Conservation (phyloP, 2,888 invertebrate genomes). For the Leucoptera coffeella region DNA sequence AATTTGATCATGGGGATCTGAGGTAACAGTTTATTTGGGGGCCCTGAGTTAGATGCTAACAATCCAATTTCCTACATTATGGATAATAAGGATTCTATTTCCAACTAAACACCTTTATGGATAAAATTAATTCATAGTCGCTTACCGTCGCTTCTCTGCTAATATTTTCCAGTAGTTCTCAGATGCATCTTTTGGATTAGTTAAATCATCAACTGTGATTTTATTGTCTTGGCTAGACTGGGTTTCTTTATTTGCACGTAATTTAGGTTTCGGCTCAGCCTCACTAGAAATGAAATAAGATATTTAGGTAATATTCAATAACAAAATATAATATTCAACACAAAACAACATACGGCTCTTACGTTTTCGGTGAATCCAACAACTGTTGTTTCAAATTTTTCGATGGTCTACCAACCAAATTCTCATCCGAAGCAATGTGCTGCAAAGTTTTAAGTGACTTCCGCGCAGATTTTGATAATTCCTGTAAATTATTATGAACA, state of each 20-base stretch:
- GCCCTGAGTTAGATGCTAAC: too few species aligned
- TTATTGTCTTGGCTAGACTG: constrained; percentile 53
- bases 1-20: too few species aligned
- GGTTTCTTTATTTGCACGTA: constrained; percentile 48
- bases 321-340: too few species aligned
- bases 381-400: constrained; percentile 45
- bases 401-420: constrained; percentile 61
- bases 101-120: too few species aligned
- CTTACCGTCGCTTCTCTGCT: constrained; percentile 64
- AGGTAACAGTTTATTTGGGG: too few species aligned
- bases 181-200: constrained; percentile 61
- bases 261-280: constrained; percentile 40
- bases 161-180: constrained; percentile 71
- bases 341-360: too few species aligned
- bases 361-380: too few species aligned
- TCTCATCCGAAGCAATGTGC: constrained; percentile 66
- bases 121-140: too few species aligned
- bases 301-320: too few species aligned
- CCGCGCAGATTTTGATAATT: constrained; percentile 54
- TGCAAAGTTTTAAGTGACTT: constrained; percentile 72
- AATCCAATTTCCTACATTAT: too few species aligned
- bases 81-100: too few species aligned
- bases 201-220: constrained; percentile 64
- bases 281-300: constrained; percentile 15
- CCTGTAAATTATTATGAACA: constrained; percentile 16